A percentile compares a stretch with the other conserved stretches of the same genome.
Evolutionary conservation across 2,888 invertebrate genomes (phyloP).

Genomic region (Alloplasta piceator): DNA sequence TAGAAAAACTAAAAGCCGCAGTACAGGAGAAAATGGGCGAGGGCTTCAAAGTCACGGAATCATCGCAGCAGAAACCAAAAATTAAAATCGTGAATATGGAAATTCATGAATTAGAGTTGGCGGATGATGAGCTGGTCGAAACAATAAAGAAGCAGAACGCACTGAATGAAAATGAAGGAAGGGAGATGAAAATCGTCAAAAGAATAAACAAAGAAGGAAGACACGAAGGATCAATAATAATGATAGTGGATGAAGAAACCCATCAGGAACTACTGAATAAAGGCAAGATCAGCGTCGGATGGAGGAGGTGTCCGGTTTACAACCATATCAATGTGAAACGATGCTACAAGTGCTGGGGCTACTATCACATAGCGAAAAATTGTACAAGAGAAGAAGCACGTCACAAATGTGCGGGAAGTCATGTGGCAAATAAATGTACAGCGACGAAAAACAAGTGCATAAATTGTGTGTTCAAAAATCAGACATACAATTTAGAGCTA

Average conservation of each 20-base stretch:
- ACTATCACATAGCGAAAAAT: constrained; percentile 50
- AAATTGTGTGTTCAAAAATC: constrained; percentile 45
- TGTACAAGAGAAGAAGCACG: constrained; percentile 47
- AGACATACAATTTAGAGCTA: constrained; percentile 32
- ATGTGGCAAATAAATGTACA: constrained; percentile 43
- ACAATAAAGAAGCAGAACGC: constrained; percentile 33
- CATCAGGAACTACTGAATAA: constrained; percentile 1
- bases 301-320: constrained; percentile 45
- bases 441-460: constrained; percentile 49
- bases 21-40: constrained; percentile 21
- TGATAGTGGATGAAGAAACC: constrained; percentile 44
- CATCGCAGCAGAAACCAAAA: constrained; percentile 26
- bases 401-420: constrained; percentile 48
- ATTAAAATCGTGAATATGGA: constrained; percentile 36
- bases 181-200: too few relatives aligned
- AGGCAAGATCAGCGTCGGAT: constrained; percentile 31
- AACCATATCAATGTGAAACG: constrained; percentile 47
- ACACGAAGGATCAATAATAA: constrained; percentile 23
- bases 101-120: constrained; percentile 28
- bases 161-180: constrained; percentile 27
- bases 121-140: constrained; percentile 27
- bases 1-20: constrained; percentile 9
- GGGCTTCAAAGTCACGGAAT: constrained; percentile 19
- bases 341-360: constrained; percentile 48
- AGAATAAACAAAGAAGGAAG: constrained; percentile 22